Base-by-base conservation (phyloP, 2,113 vertebrate species). In the Elachura formosa region DNA sequence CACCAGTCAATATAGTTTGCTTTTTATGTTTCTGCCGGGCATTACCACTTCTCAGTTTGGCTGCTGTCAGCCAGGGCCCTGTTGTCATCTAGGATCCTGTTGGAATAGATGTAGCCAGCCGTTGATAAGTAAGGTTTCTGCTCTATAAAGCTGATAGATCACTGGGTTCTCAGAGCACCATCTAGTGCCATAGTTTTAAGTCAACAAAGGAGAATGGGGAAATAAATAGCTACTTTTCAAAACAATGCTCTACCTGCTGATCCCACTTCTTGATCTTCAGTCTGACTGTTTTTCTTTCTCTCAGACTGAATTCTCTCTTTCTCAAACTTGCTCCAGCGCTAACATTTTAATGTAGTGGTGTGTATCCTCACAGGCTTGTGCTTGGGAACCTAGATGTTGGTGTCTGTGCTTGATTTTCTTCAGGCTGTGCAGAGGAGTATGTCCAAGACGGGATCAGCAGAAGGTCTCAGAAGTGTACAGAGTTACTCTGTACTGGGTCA, bases 401-500 rank as follows among this genome's bases (percentile, higher is more conserved):
- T 4, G 23, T 9, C 26, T 58, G 51, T 0, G 2, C 34, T 25
- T 58, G 34, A 46, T 38, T 12, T 38, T 33, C 4, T 19, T 12
- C 7, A 28, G 52, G 14, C 43, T 59, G 11, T 36, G 40, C 22
- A 52, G 62, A 48, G 51, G 10, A 72, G 33, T 29, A 45, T 0
- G 0, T 29, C 8, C 1, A 1, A 26, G 26, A 5, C 46, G n/a
- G n/a, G n/a, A 36, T 28, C 25, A 72, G 20, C 1, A 20, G 15
- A 41, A 20, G 15, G 48, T 81, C 55, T 69, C 45, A 55, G 76
- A 31, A 29, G 20, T 6, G 20, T 26, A 29, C 19, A 13, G 62
- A 45, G 31, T 40, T 33, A 31, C 31, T 64, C 64, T 41, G 18
- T 28, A 33, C 9, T 19, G 13, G 46, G 14, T 33, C 38, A 38